Evolutionary conservation across 2,888 invertebrate genomes (phyloP).

Genomic region (Esperia sulphurella): DNA sequence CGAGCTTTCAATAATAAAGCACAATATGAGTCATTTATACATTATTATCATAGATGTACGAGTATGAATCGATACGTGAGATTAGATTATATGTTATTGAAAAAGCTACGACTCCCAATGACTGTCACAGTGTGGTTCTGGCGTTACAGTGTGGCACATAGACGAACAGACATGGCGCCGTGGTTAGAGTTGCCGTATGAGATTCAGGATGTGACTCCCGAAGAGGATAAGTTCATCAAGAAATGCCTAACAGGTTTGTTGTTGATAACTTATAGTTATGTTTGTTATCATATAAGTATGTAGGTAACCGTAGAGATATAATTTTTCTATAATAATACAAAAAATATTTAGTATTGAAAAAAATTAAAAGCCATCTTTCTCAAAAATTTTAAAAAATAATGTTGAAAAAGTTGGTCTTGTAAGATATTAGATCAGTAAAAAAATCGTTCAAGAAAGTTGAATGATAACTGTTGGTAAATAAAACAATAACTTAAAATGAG

Average conservation of each 20-base stretch:
- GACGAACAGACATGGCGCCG: slow-evolving; percentile 43
- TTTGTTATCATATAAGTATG: too few relatives aligned
- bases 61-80: slow-evolving; percentile 45
- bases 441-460: too few relatives aligned
- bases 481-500: too few relatives aligned
- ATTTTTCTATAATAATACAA: too few relatives aligned
- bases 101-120: slow-evolving; percentile 26
- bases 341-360: too few relatives aligned
- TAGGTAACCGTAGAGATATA: too few relatives aligned
- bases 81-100: slow-evolving; percentile 47
- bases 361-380: too few relatives aligned
- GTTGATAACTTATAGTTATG: too few relatives aligned
- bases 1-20: neutral
- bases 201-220: slow-evolving; percentile 47
- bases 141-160: slow-evolving; percentile 1
- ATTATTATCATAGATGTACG: slow-evolving; percentile 18
- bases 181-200: slow-evolving; percentile 55
- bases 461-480: too few relatives aligned
- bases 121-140: slow-evolving; percentile 26
- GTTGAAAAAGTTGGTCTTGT: too few relatives aligned
- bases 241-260: slow-evolving; percentile 62
- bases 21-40: neutral
- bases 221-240: slow-evolving; percentile 60
- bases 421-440: too few relatives aligned
- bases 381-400: too few relatives aligned